phyloP scores from a whole-genome alignment of 2,797 vertebrate species.

The Eleutherodactylus coqui region DNA sequence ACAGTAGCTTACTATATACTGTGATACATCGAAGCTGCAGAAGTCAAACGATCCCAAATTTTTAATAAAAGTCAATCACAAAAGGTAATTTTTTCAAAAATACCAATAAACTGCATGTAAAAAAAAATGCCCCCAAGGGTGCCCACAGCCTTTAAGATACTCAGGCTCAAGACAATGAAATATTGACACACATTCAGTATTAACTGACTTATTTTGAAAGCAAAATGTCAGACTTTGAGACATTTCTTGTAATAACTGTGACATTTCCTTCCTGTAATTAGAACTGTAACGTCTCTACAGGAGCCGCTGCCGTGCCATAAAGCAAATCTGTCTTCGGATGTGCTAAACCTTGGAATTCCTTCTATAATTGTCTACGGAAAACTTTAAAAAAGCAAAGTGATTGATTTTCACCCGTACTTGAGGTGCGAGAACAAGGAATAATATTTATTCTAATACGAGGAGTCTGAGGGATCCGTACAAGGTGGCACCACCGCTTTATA shows the following conservation, averaged over 20 bases:
- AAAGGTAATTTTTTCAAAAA: no score
- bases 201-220: conserved; percentile 46
- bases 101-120: neutral
- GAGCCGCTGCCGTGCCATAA: neutral
- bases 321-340: neutral
- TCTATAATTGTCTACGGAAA: neutral
- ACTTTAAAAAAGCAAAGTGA: no score
- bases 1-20: no score
- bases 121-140: neutral
- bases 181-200: neutral
- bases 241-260: conserved; percentile 47
- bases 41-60: no score
- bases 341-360: neutral
- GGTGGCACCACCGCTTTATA: no score
- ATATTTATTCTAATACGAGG: no score
- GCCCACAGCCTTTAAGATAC: neutral
- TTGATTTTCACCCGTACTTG: no score
- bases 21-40: no score
- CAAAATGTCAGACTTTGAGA: conserved; percentile 46
- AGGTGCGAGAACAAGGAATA: no score
- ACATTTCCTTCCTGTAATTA: conserved; percentile 56
- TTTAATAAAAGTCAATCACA: no score
- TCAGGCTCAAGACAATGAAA: neutral
- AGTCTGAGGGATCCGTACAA: no score
- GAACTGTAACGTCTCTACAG: neutral